Evolutionary conservation across 2,888 invertebrate genomes (phyloP), one percentile per base, ranked within the genome.

Genomic region (Drosophila fulvimacula): DNA sequence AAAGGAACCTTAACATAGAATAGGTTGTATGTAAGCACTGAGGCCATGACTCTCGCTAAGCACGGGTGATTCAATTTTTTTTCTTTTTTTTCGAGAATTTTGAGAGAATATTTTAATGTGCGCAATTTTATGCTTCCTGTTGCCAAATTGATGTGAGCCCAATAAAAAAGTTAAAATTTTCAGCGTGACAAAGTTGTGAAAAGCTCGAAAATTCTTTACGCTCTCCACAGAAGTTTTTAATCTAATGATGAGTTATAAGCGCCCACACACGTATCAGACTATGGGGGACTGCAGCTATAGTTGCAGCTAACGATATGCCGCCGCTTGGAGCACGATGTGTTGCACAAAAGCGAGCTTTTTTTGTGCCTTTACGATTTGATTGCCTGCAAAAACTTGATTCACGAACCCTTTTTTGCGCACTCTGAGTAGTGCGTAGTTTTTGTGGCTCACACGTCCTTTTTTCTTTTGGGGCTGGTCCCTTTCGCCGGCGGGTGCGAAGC

Each of bases 171-270:
- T 10, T 46, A 39, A 57, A 57, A 60, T 68, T 56, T 56, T 36
- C 53, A 34, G 52, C 36, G 19, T 41, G 63, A 38, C 59, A 56
- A 64, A 68, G 58, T 68, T 69, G 58, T 67, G 61, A 69, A 82
- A 73, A 58, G 53, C 55, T 63, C 61, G 57, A 38, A 66, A 76
- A 69, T 65, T 70, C 15, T 48, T 63, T 21, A 17, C 39, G 57
- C 56, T 62, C 34, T 59, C 27, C 55, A 56, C 27, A 68, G 74
- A 88, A 81, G 72, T 83, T 86, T 73, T 75, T 73, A 81, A 83
- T 81, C 79, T 73, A 88, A 86, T 86, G 61, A 72, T 64, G 73
- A 76, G 67, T 73, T 82, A 80, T 81, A 79, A 75, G 79, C 79
- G 67, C 71, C 52, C 41, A 24, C 15, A 30, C 49, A 32, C 15